Percentiles rank a stretch among this genome's conserved stretches.
Evolutionary conservation across 2,888 invertebrate genomes (phyloP).

Genomic region (Slavum lentiscoides): DNA sequence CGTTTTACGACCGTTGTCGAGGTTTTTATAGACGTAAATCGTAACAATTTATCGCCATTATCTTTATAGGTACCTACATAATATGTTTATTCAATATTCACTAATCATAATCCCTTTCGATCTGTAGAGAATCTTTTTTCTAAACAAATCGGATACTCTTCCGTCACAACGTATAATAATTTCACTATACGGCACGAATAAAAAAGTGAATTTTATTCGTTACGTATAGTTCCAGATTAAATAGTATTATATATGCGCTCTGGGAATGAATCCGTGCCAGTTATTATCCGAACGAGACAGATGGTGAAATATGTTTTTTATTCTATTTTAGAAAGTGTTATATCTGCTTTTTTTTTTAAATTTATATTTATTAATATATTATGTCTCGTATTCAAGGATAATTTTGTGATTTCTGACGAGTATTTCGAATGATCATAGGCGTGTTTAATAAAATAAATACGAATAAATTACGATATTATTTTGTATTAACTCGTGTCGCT

Average conservation of each 20-base stretch:
- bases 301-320: background rate
- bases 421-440: too few species aligned
- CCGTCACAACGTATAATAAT: background rate
- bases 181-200: background rate
- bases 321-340: background rate
- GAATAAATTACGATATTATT: too few species aligned
- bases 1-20: conserved; percentile 8
- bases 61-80: too few species aligned
- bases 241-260: background rate
- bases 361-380: too few species aligned
- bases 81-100: background rate
- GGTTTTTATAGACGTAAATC: background rate
- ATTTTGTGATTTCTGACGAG: too few species aligned
- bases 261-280: background rate
- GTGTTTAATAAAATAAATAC: too few species aligned
- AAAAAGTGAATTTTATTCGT: background rate
- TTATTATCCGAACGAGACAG: background rate
- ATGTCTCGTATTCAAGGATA: too few species aligned
- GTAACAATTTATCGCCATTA: background rate
- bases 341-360: too few species aligned
- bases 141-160: background rate
- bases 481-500: too few species aligned
- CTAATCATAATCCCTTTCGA: background rate
- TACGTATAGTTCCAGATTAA: background rate
- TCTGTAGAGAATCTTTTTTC: background rate